Evolutionary conservation across 2,113 vertebrate genomes (phyloP), one percentile per base, ranked within the genome.

Genomic region (Falco punctatus): DNA sequence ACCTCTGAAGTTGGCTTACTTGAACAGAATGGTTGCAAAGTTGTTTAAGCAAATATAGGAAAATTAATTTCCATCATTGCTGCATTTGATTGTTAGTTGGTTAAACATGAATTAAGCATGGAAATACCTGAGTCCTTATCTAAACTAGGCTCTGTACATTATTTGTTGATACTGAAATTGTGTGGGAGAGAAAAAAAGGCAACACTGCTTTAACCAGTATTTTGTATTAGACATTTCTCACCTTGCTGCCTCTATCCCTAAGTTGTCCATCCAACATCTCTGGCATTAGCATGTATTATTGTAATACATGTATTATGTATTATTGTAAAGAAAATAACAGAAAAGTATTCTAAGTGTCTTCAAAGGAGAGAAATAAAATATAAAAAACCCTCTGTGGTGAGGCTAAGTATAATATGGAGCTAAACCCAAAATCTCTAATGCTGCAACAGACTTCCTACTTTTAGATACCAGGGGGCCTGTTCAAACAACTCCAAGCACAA

Each of bases 391-490:
- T 83, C 18, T 44, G 2, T 49, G 11, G 5, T 66, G 55, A 91
- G 11, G 30, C 15, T 87, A 64, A 59, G 22, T 44, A 40, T 28
- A 82, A 82, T 59, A 88, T 1, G 19, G 64, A 94, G 48, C 8
- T 81, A 86, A 83, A 88, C 8, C 5, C 28, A 59, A 90, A 94
- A 78, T 74, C 71, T 90, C 67, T 70, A 58, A 77, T 70, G 54
- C 42, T 94, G 35, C 81, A 95, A 64, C 51, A 94, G 71, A 52
- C 49, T 92, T 93, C 75, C 75, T 88, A 79, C 64, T 71, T 92
- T 86, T 71, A 86, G 59, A 49, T 93, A 90, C 27, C 59, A 73
- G 52, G 33, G 15, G 42, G 44, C 23, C 61, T 84, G 52, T 70
- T 95, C 78, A 78, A 65, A 70, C 77, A 48, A 86, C 86, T 91